Evolutionary conservation across 2,888 invertebrate genomes (phyloP).

Genomic region (Seira ritae): DNA sequence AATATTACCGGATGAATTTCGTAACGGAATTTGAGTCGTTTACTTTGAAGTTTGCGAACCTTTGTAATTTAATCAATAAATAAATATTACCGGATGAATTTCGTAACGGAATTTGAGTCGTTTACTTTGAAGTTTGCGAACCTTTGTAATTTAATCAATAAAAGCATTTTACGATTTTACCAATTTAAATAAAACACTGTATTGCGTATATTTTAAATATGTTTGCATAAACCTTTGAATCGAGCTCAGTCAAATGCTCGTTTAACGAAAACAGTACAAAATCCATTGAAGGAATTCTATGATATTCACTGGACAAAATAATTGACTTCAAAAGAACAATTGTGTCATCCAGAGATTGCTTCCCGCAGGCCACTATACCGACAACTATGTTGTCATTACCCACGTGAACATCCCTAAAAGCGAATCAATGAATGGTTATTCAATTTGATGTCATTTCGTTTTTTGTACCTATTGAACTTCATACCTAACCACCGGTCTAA

Average conservation of each 20-base stretch:
- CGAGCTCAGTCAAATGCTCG: conserved; percentile 81
- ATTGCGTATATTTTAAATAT: too few species aligned
- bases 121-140: too few species aligned
- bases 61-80: conserved; percentile 33
- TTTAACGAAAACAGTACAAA: conserved; percentile 90
- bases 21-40: conserved; percentile 80
- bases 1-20: conserved; percentile 86
- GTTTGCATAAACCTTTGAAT: conserved; percentile 84
- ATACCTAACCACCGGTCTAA: neutral
- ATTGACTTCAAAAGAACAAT: conserved; percentile 93
- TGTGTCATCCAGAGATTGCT: conserved; percentile 87
- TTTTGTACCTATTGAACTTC: too few species aligned
- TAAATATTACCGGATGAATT: too few species aligned
- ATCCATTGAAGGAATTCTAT: conserved; percentile 78
- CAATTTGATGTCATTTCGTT: too few species aligned
- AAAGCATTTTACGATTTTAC: too few species aligned
- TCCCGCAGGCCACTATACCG: conserved; percentile 91
- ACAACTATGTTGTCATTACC: conserved; percentile 79
- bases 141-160: too few species aligned
- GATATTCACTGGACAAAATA: conserved; percentile 82
- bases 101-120: too few species aligned
- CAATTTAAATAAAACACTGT: too few species aligned
- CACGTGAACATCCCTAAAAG: neutral
- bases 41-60: conserved; percentile 37
- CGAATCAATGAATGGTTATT: too few species aligned